Evolutionary conservation across 1,140 invertebrate genomes (phyloP).

Genomic region (Drosophila equinoxialis): DNA sequence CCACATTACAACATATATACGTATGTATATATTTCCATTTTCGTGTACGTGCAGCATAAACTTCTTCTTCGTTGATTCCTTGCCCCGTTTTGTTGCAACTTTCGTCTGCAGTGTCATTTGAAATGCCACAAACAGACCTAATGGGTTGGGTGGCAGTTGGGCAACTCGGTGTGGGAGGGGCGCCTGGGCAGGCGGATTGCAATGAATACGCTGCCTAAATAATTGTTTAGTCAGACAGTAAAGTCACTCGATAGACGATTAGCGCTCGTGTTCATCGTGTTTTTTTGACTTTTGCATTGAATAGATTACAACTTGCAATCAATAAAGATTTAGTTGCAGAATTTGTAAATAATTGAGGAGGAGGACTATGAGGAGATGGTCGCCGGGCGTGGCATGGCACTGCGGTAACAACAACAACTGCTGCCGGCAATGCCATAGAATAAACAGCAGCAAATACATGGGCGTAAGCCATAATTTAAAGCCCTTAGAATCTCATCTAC

Average conservation of each 20-base stretch:
- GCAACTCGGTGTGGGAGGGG: not conserved
- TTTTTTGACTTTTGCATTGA: conserved; percentile 19
- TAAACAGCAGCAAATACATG: conserved; percentile 53
- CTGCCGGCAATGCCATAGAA: conserved; percentile 38
- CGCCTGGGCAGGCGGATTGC: not conserved
- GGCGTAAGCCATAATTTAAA: conserved; percentile 29
- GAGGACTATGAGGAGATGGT: not conserved
- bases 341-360: conserved; percentile 15
- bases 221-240: conserved; percentile 61
- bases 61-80: conserved; percentile 32
- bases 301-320: conserved; percentile 48
- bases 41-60: conserved; percentile 33
- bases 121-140: conserved; percentile 6
- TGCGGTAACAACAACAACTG: conserved; percentile 73
- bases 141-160: conserved; percentile 1
- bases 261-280: conserved; percentile 41
- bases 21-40: conserved; percentile 27
- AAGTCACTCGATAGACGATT: conserved; percentile 62
- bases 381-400: conserved; percentile 45
- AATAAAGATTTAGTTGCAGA: conserved; percentile 51
- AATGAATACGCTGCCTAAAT: conserved; percentile 50
- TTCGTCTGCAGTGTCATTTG: conserved; percentile 34
- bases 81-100: conserved; percentile 38
- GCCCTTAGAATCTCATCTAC: too few species aligned
- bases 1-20: conserved; percentile 20